Base-by-base conservation (phyloP, 2,113 vertebrate species). In the Myiozetetes cayanensis region DNA sequence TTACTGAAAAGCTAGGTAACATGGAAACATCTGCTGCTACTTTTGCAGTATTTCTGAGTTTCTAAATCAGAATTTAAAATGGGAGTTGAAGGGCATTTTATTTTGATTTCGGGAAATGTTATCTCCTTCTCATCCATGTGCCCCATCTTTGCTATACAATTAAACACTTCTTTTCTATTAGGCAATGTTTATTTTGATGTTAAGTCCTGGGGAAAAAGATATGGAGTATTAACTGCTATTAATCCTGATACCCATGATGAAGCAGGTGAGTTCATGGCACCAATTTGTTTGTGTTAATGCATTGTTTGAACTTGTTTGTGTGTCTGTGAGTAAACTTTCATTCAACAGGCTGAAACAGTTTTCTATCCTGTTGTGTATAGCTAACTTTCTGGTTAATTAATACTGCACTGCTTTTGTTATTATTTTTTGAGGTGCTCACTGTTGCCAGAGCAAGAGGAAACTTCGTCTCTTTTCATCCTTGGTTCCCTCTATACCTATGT, bases 111-210 rank as follows among this genome's bases (percentile, higher is more conserved):
- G 20, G 33, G 52, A 74, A 84, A 3, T 35, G 4, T 72, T 90
- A 4, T 2, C 33, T 52, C 9, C 24, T 67, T 43, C 31, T 80
- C 14, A 19, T 85, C 66, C 75, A 25, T 49, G 15, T 46, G 6
- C 35, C 53, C 3, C 21, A 30, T 91, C 62, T 84, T 96, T 89
- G 18, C 90, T 90, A 7, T 90, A 67, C 79, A 86, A 46, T 70
- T 90, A 53, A 95, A 71, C 10, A 16, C 89, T 81, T 50, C 27
- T 95, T 94, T 93, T 91, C 13, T 90, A 49, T 89, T 96, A 99
- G 99, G 99, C 21, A 98, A 99, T 3, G 99, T 99, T 92, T 99
- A 99, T 97, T 99, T 99, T 86, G 99, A 99, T 94, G 97, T 99
- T 92, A 81, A 93, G 72, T 98, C 98, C 14, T 98, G 99, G 76